Evolutionary conservation across 2,888 invertebrate species (phyloP).

Genomic region (Drosophila longiperda): DNA sequence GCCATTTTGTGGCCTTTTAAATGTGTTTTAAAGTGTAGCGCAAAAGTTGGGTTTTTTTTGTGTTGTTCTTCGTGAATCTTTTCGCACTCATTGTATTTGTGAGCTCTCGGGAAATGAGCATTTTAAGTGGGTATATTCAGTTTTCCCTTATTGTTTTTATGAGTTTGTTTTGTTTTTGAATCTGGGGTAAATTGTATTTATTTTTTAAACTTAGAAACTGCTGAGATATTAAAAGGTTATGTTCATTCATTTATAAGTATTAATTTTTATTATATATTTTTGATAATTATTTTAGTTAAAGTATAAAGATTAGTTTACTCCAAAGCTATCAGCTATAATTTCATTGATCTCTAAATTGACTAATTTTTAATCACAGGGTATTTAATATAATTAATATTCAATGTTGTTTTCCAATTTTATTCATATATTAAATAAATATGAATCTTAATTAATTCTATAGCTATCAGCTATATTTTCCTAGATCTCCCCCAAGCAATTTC

Average conservation of each 20-base stretch:
- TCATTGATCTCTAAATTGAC: not conserved
- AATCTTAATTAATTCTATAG: no score
- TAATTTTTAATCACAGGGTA: not conserved
- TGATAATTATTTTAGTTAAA: no score
- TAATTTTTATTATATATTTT: no score
- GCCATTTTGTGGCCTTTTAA: conserved; percentile 64
- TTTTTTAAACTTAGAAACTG: not conserved
- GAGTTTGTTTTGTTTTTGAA: not conserved
- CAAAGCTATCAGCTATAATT: not conserved
- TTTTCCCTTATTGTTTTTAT: not conserved
- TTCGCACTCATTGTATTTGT: conserved; percentile 46
- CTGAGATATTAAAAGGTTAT: not conserved
- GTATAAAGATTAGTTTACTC: not conserved
- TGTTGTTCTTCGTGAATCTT: conserved; percentile 18
- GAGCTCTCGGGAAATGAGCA: conserved; percentile 8
- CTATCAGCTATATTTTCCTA: not conserved
- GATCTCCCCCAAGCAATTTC: not conserved
- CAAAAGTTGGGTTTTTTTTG: conserved; percentile 19
- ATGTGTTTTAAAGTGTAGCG: conserved; percentile 65
- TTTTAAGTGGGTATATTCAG: conserved; percentile 13
- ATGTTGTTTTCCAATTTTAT: no score
- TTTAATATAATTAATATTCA: no score
- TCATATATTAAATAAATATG: no score
- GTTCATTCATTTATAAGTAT: not conserved
- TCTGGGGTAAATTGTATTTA: not conserved